Percentiles rank a stretch among this genome's conserved stretches.
These are phyloP conservation scores for Paratilapia polleni DNA, from an alignment of 2,113 vertebrate species.

Conservation along the genomic window DNA sequence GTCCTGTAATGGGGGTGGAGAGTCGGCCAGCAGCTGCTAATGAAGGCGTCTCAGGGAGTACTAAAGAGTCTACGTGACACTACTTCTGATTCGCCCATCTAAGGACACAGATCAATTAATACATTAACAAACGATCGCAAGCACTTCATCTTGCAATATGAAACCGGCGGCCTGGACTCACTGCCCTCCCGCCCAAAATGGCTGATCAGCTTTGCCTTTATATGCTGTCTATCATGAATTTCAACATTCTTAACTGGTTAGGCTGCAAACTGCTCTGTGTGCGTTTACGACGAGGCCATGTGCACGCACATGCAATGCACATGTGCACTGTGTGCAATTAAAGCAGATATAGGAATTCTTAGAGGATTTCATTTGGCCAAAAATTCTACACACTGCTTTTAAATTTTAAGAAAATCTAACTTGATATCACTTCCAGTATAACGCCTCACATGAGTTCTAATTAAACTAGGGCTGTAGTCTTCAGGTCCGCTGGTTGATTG, in stretches of 20 bases:
- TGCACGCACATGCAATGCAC: conserved; percentile 11
- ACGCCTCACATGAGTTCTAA: conserved; percentile 6
- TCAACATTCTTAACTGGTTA: conserved; percentile 27
- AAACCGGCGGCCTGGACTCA: conserved; percentile 56
- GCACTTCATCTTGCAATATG: conserved; percentile 71
- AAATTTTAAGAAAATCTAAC: conserved; percentile 5
- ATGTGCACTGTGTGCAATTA: not conserved
- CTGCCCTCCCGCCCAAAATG: conserved; percentile 40
- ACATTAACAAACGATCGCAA: conserved; percentile 71
- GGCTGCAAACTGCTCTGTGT: conserved; percentile 16
- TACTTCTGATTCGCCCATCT: conserved; percentile 64
- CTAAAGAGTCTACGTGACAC: conserved; percentile 71
- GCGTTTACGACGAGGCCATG: not conserved
- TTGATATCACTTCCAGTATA: conserved; percentile 14
- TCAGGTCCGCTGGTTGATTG: not conserved
- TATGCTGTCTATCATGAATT: conserved; percentile 27
- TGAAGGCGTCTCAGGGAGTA: conserved; percentile 69
- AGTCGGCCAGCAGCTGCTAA: conserved; percentile 66
- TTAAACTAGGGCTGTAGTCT: not conserved
- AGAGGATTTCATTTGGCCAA: not conserved
- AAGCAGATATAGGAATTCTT: not conserved
- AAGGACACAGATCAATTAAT: conserved; percentile 78
- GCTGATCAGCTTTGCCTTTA: conserved; percentile 49
- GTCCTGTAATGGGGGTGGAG: conserved; percentile 56
- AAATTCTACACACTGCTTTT: not conserved